Evolutionary conservation across 2,797 vertebrate species (phyloP).

Genomic region (Sorex maritimensis): DNA sequence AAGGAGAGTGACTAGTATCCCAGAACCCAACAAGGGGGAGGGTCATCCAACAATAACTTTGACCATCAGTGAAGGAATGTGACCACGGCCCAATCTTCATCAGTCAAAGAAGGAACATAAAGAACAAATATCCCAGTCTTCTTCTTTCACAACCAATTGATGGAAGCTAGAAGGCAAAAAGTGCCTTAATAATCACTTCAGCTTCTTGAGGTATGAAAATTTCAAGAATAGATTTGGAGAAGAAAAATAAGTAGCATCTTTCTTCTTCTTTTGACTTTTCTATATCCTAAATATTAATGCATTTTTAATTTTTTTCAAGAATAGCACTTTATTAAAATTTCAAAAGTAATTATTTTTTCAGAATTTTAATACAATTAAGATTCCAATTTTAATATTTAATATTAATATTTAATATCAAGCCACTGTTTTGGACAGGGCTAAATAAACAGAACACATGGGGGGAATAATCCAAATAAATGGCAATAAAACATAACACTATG

Average conservation of each 20-base stretch:
- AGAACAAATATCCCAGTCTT: background rate
- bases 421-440: background rate
- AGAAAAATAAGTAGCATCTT: background rate
- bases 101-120: background rate
- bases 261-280: background rate
- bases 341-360: background rate
- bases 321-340: background rate
- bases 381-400: background rate
- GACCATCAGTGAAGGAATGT: background rate
- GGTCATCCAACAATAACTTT: background rate
- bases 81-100: background rate
- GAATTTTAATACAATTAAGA: background rate
- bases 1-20: background rate
- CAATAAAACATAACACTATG: conserved; percentile 1
- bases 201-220: background rate
- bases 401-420: background rate
- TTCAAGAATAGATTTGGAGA: background rate
- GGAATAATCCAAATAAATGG: background rate
- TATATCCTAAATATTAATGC: background rate
- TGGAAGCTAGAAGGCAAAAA: conserved; percentile 27
- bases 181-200: background rate
- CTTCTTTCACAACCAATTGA: background rate
- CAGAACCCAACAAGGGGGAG: background rate
- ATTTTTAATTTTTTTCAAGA: conserved; percentile 14
- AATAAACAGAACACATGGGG: background rate